A percentile compares a stretch with the other conserved stretches of the same genome.
Evolutionary conservation across 2,888 invertebrate genomes (phyloP).

Genomic region (Chymomyza amoena): DNA sequence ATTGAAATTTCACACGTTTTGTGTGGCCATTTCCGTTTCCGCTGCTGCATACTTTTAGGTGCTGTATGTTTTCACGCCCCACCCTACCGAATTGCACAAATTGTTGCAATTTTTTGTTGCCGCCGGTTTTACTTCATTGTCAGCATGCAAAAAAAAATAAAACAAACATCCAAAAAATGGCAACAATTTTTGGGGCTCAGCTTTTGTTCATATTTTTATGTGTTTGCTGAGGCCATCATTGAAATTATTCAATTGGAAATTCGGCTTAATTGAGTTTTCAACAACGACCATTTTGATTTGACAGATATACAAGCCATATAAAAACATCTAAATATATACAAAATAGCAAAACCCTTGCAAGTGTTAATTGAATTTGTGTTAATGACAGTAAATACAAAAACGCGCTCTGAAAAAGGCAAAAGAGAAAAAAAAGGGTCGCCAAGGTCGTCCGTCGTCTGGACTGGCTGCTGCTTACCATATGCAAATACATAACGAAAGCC

Average conservation of each 20-base stretch:
- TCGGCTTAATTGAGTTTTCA: slow-evolving; percentile 28
- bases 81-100: background rate
- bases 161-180: background rate
- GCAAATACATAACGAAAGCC: slow-evolving; percentile 55
- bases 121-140: slow-evolving; percentile 5
- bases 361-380: slow-evolving; percentile 64
- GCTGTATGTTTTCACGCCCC: slow-evolving; percentile 1
- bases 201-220: slow-evolving; percentile 21
- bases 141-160: background rate
- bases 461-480: slow-evolving; percentile 55
- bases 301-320: background rate
- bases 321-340: background rate
- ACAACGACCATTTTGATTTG: slow-evolving; percentile 13
- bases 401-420: background rate
- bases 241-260: slow-evolving; percentile 34
- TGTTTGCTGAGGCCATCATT: background rate
- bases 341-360: slow-evolving; percentile 26
- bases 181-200: slow-evolving; percentile 5
- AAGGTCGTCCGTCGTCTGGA: slow-evolving; percentile 4
- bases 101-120: slow-evolving; percentile 13
- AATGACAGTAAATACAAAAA: slow-evolving; percentile 41
- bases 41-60: slow-evolving; percentile 32
- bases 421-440: slow-evolving; percentile 42
- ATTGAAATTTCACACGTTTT: slow-evolving; percentile 46
- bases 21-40: slow-evolving; percentile 40